These are phyloP conservation scores for Ellobius talpinus DNA, from an alignment of 2,113 vertebrate species.

Conservation along the genomic window DNA sequence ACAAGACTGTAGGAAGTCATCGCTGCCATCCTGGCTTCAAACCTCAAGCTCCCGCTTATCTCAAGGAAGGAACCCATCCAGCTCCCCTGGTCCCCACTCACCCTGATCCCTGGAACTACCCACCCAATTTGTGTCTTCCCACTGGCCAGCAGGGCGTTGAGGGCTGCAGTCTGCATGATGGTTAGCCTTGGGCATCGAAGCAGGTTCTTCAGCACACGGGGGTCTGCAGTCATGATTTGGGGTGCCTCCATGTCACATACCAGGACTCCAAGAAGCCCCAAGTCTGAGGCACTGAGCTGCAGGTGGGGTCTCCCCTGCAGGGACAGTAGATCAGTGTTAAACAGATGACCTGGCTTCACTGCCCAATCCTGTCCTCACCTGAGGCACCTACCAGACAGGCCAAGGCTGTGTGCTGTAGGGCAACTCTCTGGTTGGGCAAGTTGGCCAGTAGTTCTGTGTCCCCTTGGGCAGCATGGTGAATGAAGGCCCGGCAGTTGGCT, in stretches of 20 bases:
- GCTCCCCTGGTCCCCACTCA: neutral
- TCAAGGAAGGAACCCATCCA: neutral
- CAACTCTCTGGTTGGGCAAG: conserved; percentile 70
- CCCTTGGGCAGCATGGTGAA: conserved; percentile 68
- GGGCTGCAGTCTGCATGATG: neutral
- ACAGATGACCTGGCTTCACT: neutral
- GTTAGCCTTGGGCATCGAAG: conserved; percentile 78
- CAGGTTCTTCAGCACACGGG: conserved; percentile 76
- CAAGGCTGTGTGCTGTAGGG: conserved; percentile 73
- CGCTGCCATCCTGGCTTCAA: neutral
- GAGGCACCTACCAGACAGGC: conserved; percentile 79
- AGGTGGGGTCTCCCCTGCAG: conserved; percentile 66
- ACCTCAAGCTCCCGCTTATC: neutral
- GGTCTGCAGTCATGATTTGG: conserved; percentile 57
- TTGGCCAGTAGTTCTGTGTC: conserved; percentile 79
- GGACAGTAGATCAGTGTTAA: neutral
- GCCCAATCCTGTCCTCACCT: rapidly evolving
- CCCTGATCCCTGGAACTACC: neutral
- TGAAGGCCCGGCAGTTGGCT: conserved; percentile 77
- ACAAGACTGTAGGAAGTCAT: neutral
- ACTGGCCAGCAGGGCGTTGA: conserved; percentile 75
- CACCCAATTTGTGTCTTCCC: conserved; percentile 72
- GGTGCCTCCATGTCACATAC: conserved; percentile 82
- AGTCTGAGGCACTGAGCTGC: conserved; percentile 66
- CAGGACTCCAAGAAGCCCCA: conserved; percentile 71